A percentile compares a stretch with the other conserved stretches of the same genome.
Conservation (phyloP, 2,797 vertebrate species). For the Pseudochirops corinnae region DNA sequence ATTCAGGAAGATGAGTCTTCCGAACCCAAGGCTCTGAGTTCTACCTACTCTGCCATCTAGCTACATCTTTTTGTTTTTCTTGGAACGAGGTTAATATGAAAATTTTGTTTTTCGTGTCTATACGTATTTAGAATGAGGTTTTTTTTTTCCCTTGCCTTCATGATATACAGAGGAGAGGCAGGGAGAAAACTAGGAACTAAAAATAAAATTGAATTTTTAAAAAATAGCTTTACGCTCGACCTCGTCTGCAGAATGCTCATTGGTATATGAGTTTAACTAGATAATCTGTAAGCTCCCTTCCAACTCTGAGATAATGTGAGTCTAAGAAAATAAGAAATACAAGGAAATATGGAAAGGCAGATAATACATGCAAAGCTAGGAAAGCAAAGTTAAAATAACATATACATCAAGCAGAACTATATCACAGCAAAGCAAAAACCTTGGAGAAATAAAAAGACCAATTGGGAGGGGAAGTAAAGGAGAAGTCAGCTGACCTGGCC, state of each 20-base stretch:
- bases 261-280: background rate
- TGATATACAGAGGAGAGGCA: background rate
- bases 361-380: background rate
- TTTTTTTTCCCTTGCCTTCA: background rate
- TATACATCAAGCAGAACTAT: background rate
- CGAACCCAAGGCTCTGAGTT: background rate
- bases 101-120: background rate
- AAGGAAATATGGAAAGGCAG: background rate
- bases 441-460: background rate
- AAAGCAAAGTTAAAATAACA: background rate
- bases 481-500: background rate
- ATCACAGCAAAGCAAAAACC: background rate
- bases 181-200: background rate
- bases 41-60: background rate
- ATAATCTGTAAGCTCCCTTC: background rate
- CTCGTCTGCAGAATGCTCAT: background rate
- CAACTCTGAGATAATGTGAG: background rate
- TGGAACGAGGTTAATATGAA: background rate
- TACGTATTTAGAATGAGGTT: background rate
- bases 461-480: background rate
- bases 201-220: background rate
- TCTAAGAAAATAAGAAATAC: background rate
- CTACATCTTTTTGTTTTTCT: background rate
- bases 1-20: background rate
- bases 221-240: background rate